Percentiles rank a stretch among this genome's conserved stretches.
Evolutionary conservation across 2,113 vertebrate genomes (phyloP).

Genomic region (Fulica atra): DNA sequence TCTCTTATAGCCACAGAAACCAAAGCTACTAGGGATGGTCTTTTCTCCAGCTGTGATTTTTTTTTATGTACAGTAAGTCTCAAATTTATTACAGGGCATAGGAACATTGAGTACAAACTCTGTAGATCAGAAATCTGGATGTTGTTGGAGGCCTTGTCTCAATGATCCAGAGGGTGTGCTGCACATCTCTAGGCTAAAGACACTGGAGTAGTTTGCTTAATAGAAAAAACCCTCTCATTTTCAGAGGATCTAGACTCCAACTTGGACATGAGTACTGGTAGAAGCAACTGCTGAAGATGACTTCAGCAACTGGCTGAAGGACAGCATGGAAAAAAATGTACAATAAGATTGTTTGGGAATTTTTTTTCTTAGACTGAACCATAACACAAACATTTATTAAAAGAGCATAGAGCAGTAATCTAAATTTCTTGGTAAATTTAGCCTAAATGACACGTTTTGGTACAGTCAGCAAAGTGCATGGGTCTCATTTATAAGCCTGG

Average conservation of each 20-base stretch:
- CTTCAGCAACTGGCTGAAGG: not conserved
- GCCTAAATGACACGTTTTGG: not conserved
- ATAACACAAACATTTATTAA: not conserved
- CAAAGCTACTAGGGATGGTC: not conserved
- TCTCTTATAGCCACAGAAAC: not conserved
- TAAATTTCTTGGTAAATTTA: slow-evolving; percentile 21
- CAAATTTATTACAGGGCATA: not conserved
- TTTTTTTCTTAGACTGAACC: not conserved
- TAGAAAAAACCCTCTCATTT: not conserved
- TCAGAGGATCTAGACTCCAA: not conserved
- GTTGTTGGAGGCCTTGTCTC: not conserved
- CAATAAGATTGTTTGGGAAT: not conserved
- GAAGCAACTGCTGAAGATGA: not conserved
- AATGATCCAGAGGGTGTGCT: not conserved
- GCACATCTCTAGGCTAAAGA: not conserved
- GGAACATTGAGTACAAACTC: not conserved
- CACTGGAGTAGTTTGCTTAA: not conserved
- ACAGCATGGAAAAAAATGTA: not conserved
- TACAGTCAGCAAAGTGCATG: not conserved
- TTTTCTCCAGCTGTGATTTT: not conserved
- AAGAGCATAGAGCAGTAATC: not conserved
- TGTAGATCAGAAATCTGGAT: not conserved
- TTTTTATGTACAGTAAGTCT: not conserved
- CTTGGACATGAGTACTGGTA: not conserved
- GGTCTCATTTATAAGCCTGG: not conserved